Percentiles rank a stretch among this genome's conserved stretches.
Evolutionary conservation across 1,140 invertebrate genomes (phyloP).

Genomic region (Neelides sp.): DNA sequence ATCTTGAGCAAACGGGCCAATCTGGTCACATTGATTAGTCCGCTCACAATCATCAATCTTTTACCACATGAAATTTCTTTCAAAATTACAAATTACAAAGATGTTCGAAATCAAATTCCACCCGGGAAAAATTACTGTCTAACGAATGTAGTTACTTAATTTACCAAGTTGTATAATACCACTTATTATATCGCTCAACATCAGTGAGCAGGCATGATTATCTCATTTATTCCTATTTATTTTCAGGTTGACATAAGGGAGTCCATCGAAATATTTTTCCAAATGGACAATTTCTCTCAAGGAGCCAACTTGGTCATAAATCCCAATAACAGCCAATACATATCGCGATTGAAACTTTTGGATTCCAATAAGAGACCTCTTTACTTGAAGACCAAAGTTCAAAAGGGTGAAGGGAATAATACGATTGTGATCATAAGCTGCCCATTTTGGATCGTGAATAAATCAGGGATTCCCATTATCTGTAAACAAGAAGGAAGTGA

Average conservation of each 20-base stretch:
- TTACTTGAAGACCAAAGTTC: slow-evolving; percentile 53
- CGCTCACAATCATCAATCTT: slow-evolving; percentile 57
- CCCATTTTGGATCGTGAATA: slow-evolving; percentile 91
- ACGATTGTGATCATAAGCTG: slow-evolving; percentile 57
- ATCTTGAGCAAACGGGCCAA: slow-evolving; percentile 57
- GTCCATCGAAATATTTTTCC: slow-evolving; percentile 55
- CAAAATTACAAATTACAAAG: slow-evolving; percentile 32
- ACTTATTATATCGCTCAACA: neutral
- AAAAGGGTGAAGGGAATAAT: slow-evolving; percentile 40
- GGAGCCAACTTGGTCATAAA: slow-evolving; percentile 45
- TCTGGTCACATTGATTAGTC: slow-evolving; percentile 66
- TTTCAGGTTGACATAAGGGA: slow-evolving; percentile 54
- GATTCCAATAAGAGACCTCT: slow-evolving; percentile 60
- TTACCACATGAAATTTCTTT: slow-evolving; percentile 55
- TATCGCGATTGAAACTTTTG: slow-evolving; percentile 45
- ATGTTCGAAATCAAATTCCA: slow-evolving; percentile 42
- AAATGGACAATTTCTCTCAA: slow-evolving; percentile 67
- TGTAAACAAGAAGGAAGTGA: slow-evolving; percentile 77
- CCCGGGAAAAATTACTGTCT: slow-evolving; percentile 42
- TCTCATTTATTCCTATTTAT: slow-evolving; percentile 1
- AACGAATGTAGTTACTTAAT: slow-evolving; percentile 20
- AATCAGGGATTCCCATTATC: slow-evolving; percentile 84
- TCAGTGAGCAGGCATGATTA: neutral
- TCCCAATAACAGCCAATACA: slow-evolving; percentile 40
- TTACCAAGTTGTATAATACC: neutral